phyloP scores from a whole-genome alignment of 2,113 vertebrate species.

The Oncorhynchus gorbuscha region DNA sequence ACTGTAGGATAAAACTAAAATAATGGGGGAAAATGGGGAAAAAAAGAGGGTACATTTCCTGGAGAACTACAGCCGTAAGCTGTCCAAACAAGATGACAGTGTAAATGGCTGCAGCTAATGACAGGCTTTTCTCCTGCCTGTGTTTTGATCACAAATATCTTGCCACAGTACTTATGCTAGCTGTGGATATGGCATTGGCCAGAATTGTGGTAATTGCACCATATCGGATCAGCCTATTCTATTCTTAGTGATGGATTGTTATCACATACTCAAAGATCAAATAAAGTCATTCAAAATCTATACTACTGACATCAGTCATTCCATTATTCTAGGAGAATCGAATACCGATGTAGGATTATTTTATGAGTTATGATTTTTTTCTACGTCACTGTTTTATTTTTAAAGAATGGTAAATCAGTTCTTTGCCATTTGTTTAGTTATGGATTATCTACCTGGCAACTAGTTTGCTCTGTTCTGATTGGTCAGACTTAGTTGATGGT shows the following conservation, averaged over 20 bases:
- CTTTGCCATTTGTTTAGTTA: too few species aligned
- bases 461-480: too few species aligned
- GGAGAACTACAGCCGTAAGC: conserved; percentile 50
- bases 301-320: too few species aligned
- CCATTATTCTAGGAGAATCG: too few species aligned
- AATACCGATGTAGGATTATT: too few species aligned
- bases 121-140: conserved; percentile 58
- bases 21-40: not conserved
- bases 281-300: too few species aligned
- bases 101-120: conserved; percentile 64
- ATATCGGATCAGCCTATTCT: conserved; percentile 14
- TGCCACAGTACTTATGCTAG: conserved; percentile 20
- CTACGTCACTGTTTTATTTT: too few species aligned
- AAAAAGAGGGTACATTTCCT: conserved; percentile 31
- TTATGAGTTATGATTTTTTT: too few species aligned
- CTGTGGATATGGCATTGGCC: conserved; percentile 42
- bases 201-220: conserved; percentile 61
- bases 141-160: conserved; percentile 70
- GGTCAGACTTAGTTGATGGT: too few species aligned
- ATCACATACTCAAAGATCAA: conserved; percentile 31
- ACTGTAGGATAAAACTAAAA: not conserved
- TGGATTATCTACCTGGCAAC: too few species aligned
- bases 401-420: too few species aligned
- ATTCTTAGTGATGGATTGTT: conserved; percentile 24
- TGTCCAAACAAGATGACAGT: conserved; percentile 67